Evolutionary conservation across 2,888 invertebrate species (phyloP).

Genomic region (Campoplex nolae): DNA sequence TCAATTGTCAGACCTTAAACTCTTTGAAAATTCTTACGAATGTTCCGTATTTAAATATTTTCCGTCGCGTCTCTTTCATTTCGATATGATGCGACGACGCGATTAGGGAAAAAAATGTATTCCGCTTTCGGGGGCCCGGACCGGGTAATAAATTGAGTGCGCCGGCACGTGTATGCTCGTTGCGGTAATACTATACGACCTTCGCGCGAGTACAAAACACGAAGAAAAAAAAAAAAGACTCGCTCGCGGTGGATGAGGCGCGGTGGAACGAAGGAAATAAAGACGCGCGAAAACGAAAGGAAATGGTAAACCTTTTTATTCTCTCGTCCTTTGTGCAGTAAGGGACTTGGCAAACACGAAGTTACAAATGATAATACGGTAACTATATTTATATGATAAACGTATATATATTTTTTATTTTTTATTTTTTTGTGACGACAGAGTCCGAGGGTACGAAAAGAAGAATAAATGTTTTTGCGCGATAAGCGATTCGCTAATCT

Average conservation of each 20-base stretch:
- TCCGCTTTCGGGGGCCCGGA: not conserved
- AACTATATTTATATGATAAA: not conserved
- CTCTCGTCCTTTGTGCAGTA: not conserved
- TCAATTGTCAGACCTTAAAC: not conserved
- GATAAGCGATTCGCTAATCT: constrained; percentile 53
- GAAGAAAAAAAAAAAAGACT: constrained; percentile 14
- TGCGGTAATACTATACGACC: constrained; percentile 26
- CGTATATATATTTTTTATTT: not conserved
- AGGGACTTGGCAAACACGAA: not conserved
- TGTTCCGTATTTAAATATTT: not conserved
- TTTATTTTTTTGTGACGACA: constrained; percentile 1
- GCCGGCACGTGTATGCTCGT: constrained; percentile 44
- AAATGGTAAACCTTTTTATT: constrained; percentile 24
- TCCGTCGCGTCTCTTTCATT: not conserved
- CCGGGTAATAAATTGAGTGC: constrained; percentile 41
- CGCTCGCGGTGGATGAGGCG: constrained; percentile 21
- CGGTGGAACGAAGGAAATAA: constrained; percentile 14
- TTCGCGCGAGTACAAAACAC: constrained; percentile 8
- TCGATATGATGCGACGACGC: not conserved
- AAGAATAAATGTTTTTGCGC: constrained; percentile 57
- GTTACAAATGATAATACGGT: not conserved
- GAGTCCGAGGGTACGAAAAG: not conserved
- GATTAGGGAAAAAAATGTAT: not conserved
- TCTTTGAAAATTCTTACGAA: not conserved
- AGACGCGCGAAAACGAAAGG: constrained; percentile 27